Percentiles rank a stretch among this genome's conserved stretches.
Evolutionary conservation across 92 coral and sea anemone genomes (phyloP).

Genomic region (Plumapathes pennacea): DNA sequence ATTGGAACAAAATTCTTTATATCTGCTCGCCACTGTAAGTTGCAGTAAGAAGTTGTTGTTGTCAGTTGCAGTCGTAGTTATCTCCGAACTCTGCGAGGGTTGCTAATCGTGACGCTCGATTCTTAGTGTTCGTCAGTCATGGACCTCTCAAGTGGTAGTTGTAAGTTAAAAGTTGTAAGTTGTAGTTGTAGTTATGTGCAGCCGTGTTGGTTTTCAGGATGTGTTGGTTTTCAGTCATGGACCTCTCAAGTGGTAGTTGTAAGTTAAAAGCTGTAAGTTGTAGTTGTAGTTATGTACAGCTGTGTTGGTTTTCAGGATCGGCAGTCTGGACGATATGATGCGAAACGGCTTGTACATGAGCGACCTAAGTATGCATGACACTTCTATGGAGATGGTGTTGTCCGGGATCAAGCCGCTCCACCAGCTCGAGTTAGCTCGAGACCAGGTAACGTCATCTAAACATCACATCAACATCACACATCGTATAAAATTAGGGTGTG

Average conservation of each 20-base stretch:
- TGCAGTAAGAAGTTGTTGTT: not conserved
- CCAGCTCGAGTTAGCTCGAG: slow-evolving; percentile 78
- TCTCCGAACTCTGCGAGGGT: too few species aligned
- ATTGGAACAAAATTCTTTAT: slow-evolving; percentile 74
- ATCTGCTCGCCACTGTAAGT: slow-evolving; percentile 88
- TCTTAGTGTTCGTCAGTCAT: too few species aligned
- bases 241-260: too few species aligned
- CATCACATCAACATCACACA: not conserved
- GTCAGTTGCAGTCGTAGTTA: not conserved
- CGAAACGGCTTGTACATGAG: slow-evolving; percentile 80
- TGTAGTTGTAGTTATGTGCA: too few species aligned
- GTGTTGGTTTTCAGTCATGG: too few species aligned
- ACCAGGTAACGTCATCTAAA: slow-evolving; percentile 48
- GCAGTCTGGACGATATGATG: slow-evolving; percentile 74
- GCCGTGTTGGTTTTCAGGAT: too few species aligned
- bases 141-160: too few species aligned
- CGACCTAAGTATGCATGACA: slow-evolving; percentile 84
- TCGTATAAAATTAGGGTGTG: not conserved
- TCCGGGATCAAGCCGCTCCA: slow-evolving; percentile 85
- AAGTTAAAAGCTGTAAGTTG: too few species aligned
- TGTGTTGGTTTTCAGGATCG: slow-evolving; percentile 47
- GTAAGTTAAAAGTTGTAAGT: too few species aligned
- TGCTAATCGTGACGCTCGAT: too few species aligned
- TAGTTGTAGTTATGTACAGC: not conserved
- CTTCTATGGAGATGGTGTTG: slow-evolving; percentile 86